A percentile compares a stretch with the other conserved stretches of the same genome.
Conservation (phyloP, 2,888 invertebrate species). For the Cerastis rubricosa region DNA sequence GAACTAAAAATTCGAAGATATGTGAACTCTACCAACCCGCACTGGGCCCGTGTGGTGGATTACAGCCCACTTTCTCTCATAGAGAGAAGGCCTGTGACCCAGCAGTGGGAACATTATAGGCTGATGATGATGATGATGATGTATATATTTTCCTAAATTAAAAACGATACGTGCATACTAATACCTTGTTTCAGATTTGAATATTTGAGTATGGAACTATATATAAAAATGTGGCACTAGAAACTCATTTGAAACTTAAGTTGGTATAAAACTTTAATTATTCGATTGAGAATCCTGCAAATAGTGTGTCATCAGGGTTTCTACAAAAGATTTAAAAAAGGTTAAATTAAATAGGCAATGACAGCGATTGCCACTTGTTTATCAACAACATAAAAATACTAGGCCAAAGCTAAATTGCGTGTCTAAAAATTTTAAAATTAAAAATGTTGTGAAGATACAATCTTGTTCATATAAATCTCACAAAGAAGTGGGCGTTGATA, state of each 20-base stretch:
- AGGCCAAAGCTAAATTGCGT: background rate
- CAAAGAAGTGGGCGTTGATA: background rate
- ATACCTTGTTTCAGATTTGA: too few relatives aligned
- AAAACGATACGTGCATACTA: too few relatives aligned
- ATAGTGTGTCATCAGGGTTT: background rate
- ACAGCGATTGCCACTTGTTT: background rate
- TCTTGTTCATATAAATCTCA: background rate
- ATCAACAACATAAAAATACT: background rate
- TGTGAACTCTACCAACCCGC: too few relatives aligned
- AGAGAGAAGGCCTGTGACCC: too few relatives aligned
- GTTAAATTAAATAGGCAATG: background rate
- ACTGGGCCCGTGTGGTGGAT: too few relatives aligned
- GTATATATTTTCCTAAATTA: too few relatives aligned
- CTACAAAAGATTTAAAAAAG: background rate
- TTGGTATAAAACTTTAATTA: background rate
- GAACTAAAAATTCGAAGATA: too few relatives aligned
- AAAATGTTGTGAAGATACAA: background rate
- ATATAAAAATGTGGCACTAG: background rate
- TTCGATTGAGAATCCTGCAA: background rate
- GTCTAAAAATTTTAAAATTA: background rate
- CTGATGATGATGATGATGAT: too few relatives aligned
- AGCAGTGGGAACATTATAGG: too few relatives aligned
- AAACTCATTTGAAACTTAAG: background rate
- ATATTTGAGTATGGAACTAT: too few relatives aligned
- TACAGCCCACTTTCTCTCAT: too few relatives aligned